phyloP scores from a whole-genome alignment of 2,888 invertebrate species.

The Limnephilus lunatus region DNA sequence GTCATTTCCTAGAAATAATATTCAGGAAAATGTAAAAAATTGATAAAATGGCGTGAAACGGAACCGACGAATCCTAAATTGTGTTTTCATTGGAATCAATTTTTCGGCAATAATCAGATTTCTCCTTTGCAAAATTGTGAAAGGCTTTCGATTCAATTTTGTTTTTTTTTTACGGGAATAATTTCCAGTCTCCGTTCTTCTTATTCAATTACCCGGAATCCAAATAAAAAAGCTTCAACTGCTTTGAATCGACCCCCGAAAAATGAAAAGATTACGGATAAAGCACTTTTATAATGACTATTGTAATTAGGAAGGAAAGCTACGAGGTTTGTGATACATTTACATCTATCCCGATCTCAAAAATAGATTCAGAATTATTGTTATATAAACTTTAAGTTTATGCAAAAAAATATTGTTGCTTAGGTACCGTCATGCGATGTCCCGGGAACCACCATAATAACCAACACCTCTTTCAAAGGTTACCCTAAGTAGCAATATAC shows the following conservation, averaged over 20 bases:
- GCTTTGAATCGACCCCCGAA: not conserved
- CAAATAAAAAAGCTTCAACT: constrained; percentile 45
- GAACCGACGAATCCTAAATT: constrained; percentile 50
- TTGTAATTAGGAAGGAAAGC: constrained; percentile 6
- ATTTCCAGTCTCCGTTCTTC: constrained; percentile 52
- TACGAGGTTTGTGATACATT: not conserved
- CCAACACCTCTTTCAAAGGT: no score
- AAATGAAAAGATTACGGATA: not conserved
- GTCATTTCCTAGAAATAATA: not conserved
- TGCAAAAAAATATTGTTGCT: no score
- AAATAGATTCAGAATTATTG: not conserved
- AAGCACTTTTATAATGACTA: not conserved
- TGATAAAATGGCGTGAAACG: constrained; percentile 36
- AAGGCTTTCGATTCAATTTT: constrained; percentile 54
- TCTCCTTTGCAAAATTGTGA: constrained; percentile 42
- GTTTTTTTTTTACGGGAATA: constrained; percentile 54
- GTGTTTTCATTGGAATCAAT: constrained; percentile 57
- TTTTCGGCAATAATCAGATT: constrained; percentile 58
- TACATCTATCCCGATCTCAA: not conserved
- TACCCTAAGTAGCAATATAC: no score
- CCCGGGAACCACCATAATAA: no score
- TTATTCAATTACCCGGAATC: constrained; percentile 57
- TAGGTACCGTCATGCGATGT: no score
- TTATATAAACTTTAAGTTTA: not conserved
- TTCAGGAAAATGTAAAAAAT: not conserved